These are phyloP conservation scores for Phasianus colchicus DNA, from an alignment of 2,113 vertebrate genomes.

Conservation along the genomic window DNA sequence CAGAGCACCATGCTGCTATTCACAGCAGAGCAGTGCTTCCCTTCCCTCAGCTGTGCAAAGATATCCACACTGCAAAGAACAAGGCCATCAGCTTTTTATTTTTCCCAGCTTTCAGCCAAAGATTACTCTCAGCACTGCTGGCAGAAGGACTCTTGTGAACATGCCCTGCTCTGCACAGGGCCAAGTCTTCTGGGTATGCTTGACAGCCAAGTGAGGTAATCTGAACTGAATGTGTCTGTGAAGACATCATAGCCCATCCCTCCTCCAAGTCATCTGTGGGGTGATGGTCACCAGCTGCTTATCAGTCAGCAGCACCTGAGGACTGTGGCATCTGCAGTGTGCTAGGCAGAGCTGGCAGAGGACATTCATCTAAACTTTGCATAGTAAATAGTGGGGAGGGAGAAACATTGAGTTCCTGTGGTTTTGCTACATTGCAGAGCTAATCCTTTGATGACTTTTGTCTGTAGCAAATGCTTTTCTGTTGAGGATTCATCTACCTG, in stretches of 20 bases:
- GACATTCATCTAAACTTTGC: not conserved
- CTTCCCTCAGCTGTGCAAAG: fast-evolving
- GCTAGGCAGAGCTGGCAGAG: not conserved
- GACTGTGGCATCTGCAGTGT: not conserved
- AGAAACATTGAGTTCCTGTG: not conserved
- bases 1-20: not conserved
- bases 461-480: not conserved
- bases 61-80: not conserved
- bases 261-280: not conserved
- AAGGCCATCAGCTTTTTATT: not conserved
- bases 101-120: not conserved
- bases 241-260: not conserved
- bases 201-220: not conserved
- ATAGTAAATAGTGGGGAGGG: not conserved
- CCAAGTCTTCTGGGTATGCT: not conserved
- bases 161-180: not conserved
- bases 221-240: not conserved
- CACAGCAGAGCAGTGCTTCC: not conserved
- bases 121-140: not conserved
- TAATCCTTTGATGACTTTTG: slow-evolving; percentile 38
- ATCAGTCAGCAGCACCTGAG: not conserved
- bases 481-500: not conserved
- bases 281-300: not conserved
- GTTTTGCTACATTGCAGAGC: not conserved
- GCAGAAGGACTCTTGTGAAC: not conserved